Conservation (phyloP, 2,888 invertebrate species). For the Apamea crenata region DNA sequence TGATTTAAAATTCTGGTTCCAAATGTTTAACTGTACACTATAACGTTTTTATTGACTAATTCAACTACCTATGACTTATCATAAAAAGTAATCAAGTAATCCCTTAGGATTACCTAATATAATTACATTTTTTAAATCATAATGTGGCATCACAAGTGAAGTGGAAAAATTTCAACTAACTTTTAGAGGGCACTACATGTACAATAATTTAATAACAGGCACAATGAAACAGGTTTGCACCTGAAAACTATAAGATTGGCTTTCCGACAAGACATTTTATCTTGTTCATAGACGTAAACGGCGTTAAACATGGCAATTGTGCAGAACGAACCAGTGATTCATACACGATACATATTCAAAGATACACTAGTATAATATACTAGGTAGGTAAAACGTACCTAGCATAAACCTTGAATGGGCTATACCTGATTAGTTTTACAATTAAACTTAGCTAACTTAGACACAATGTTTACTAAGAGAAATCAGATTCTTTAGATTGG, state of each 20-base stretch:
- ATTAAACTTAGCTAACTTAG: slow-evolving; percentile 1
- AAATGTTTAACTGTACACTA: too few relatives aligned
- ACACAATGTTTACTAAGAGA: background rate
- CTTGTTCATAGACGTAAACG: background rate
- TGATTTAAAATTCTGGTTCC: too few relatives aligned
- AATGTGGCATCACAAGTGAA: background rate
- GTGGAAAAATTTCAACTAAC: background rate
- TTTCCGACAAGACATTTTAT: background rate
- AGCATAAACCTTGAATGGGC: slow-evolving; percentile 29
- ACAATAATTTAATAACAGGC: background rate
- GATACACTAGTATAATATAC: background rate
- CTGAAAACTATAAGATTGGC: background rate
- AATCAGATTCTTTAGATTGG: background rate
- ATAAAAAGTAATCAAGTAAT: too few relatives aligned
- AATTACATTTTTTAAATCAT: too few relatives aligned
- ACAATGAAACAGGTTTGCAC: background rate
- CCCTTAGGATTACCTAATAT: too few relatives aligned
- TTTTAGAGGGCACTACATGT: background rate
- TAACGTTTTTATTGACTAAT: too few relatives aligned
- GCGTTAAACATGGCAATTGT: background rate
- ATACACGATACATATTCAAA: slow-evolving; percentile 30
- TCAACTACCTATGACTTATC: too few relatives aligned
- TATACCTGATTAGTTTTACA: slow-evolving; percentile 44
- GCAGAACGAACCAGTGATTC: slow-evolving; percentile 33
- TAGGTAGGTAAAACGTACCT: background rate